A percentile compares a stretch with the other conserved stretches of the same genome.
These are phyloP conservation scores for Sebastes fasciatus DNA, from an alignment of 2,113 vertebrate genomes.

Conservation along the genomic window DNA sequence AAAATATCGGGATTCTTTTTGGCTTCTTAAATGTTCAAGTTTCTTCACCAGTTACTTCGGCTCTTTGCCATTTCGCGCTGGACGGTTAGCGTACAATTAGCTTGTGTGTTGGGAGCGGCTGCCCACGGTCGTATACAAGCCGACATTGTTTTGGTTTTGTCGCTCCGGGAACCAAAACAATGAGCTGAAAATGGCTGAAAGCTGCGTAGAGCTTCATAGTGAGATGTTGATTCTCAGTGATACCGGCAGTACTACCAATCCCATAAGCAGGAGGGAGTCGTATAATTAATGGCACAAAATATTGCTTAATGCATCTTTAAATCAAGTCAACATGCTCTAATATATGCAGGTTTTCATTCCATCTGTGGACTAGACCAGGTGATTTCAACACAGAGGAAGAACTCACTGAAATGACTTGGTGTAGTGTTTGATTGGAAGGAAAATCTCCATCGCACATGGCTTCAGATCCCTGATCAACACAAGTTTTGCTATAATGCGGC, in stretches of 20 bases:
- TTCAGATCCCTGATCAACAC: conserved; percentile 21
- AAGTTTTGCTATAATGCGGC: conserved; percentile 40
- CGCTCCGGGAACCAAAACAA: conserved; percentile 39
- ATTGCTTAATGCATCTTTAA: conserved; percentile 73
- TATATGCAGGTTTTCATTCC: conserved; percentile 61
- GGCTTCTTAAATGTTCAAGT: conserved; percentile 13
- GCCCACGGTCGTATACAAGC: not conserved
- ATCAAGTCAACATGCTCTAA: conserved; percentile 55
- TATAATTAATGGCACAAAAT: conserved; percentile 20
- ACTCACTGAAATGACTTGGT: conserved; percentile 61
- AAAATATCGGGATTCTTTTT: conserved; percentile 23
- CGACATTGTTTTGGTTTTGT: conserved; percentile 38
- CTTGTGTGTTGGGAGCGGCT: not conserved
- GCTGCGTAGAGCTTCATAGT: conserved; percentile 16
- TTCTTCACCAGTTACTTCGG: conserved; percentile 31
- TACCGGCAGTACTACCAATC: conserved; percentile 17
- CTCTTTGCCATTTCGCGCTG: conserved; percentile 30
- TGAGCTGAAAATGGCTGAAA: conserved; percentile 33
- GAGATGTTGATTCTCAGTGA: conserved; percentile 42
- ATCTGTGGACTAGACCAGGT: conserved; percentile 49
- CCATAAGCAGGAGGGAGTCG: conserved; percentile 36
- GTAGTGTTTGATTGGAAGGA: conserved; percentile 56
- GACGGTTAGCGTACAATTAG: conserved; percentile 23
- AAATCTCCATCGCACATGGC: conserved; percentile 47
- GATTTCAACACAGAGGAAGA: conserved; percentile 52